Conservation (phyloP, 2,113 vertebrate species). For the Crocuta crocuta region DNA sequence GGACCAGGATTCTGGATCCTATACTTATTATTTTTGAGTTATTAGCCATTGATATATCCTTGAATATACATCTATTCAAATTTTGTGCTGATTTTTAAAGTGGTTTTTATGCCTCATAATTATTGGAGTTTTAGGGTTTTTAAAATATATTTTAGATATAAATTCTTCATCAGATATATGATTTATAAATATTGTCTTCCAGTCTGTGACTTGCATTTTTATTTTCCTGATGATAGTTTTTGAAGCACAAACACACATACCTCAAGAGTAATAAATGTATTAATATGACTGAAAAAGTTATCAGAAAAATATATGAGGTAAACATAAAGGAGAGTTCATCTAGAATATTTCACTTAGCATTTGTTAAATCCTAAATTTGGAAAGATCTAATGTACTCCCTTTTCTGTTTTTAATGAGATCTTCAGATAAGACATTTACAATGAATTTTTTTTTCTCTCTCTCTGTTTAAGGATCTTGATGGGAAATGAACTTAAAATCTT, state of each 20-base stretch:
- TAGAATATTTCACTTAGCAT: background rate
- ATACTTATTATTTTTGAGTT: background rate
- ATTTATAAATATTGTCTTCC: background rate
- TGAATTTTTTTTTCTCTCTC: too few species aligned
- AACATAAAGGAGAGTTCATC: background rate
- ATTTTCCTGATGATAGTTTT: background rate
- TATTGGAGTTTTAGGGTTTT: background rate
- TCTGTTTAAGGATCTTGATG: background rate
- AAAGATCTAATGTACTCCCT: background rate
- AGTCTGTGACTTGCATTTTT: background rate
- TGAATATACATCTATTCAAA: background rate
- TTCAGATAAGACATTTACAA: background rate
- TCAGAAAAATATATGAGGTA: background rate
- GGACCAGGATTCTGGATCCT: background rate
- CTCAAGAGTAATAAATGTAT: background rate
- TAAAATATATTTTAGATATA: background rate
- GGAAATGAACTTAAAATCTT: background rate
- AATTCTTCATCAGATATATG: background rate
- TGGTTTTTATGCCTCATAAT: background rate
- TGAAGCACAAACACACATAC: background rate
- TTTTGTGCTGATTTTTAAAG: background rate
- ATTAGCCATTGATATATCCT: background rate
- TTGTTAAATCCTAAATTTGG: background rate
- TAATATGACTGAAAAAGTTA: background rate
- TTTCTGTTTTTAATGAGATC: background rate